Base-by-base conservation (phyloP, 2,797 vertebrate species). In the Silurus aristotelis region DNA sequence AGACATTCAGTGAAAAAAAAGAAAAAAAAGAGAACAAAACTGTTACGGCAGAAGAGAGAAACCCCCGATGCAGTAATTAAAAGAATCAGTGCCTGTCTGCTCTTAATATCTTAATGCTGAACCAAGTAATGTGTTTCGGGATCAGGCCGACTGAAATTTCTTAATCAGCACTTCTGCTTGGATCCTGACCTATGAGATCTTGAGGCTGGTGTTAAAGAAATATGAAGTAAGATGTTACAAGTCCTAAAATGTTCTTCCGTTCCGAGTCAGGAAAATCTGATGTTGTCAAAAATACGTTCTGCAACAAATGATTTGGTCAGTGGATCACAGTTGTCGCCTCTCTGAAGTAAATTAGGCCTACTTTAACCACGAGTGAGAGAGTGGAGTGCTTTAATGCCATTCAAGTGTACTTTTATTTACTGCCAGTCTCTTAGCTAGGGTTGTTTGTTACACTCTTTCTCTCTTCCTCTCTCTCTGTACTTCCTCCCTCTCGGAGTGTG, bases 11-110 rank as follows among this genome's bases (percentile, higher is more conserved):
- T 2, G 2, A 52, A 75, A 55, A 56, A 55, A 76, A 10, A 3
- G 0, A 52, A 60, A 85, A 87, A 86, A 85, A 87, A 86, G 82
- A 87, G 77, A 85, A 87, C 85, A 80, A 89, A 89, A 88, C 87
- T 86, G 87, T 90, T 87, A 89, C 77, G 31, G 79, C 31, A 46
- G 81, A 43, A 85, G 79, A 90, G 82, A 87, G 85, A 77, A 87
- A 87, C 82, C 60, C 60, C 81, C 85, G 84, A 66, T 0, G 79
- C 81, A 89, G 85, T 90, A 90, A 91, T 92, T 89, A 93, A 90
- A 89, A 84, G 46, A 83, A 85, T 63, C 70, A 52, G 73, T 71
- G 78, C 75, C 79, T 86, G 72, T 83, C 43, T 84, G 87, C 85
- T 79, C 86, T 76, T 86, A 84, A 90, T 87, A 89, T 86, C 82